Percentiles rank a stretch among this genome's conserved stretches.
Conservation (phyloP, 2,113 vertebrate genomes). For the Axis porcinus region DNA sequence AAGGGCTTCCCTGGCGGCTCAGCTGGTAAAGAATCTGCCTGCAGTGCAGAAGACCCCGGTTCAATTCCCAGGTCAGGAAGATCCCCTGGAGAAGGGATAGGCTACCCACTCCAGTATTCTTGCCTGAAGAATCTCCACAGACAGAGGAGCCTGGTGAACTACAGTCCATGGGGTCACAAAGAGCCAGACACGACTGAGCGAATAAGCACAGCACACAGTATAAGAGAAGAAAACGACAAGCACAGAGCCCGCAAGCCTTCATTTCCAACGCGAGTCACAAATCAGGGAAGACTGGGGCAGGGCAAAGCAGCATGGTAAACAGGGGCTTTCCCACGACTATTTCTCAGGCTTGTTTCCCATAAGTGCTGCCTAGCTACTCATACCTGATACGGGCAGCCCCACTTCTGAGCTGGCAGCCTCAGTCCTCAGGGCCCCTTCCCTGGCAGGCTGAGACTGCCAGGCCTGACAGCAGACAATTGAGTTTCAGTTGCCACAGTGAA, state of each 20-base stretch:
- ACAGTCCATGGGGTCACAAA: background rate
- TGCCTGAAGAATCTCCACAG: background rate
- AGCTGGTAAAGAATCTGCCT: background rate
- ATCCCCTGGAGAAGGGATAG: background rate
- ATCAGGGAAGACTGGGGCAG: background rate
- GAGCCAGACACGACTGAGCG: background rate
- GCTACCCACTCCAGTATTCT: background rate
- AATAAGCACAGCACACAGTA: background rate
- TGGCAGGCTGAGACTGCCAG: background rate
- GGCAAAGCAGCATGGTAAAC: background rate
- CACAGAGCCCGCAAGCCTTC: background rate
- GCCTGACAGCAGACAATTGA: background rate
- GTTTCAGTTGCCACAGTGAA: background rate
- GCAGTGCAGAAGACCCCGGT: background rate
- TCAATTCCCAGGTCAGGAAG: background rate
- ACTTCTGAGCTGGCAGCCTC: slow-evolving; percentile 46
- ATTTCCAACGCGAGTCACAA: background rate
- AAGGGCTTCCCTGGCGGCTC: background rate
- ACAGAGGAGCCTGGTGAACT: background rate
- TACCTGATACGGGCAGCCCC: background rate
- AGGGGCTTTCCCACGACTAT: slow-evolving; percentile 39
- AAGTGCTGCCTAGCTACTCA: slow-evolving; percentile 21
- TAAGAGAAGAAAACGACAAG: background rate
- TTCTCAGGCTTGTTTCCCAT: slow-evolving; percentile 41
- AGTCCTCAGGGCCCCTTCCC: slow-evolving; percentile 4